These are phyloP conservation scores for Synanthedon formicaeformis DNA, from an alignment of 2,888 invertebrate species.

Conservation along the genomic window DNA sequence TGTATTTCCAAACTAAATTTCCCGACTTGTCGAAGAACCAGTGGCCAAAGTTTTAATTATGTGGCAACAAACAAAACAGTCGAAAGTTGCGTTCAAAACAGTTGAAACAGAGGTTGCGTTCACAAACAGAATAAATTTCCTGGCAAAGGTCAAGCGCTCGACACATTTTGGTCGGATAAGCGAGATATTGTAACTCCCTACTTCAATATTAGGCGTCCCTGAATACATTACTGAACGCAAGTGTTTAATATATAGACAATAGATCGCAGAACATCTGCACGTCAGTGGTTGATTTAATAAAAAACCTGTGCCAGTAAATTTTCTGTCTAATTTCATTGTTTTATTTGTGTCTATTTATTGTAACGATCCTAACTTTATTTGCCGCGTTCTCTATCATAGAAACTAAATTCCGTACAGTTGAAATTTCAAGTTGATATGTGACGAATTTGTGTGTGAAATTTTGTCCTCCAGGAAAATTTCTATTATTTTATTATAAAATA, in stretches of 20 bases:
- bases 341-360: no score
- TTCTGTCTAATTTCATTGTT: no score
- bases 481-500: no score
- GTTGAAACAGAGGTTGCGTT: conserved; percentile 5
- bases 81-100: background rate
- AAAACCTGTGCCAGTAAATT: background rate
- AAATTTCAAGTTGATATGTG: no score
- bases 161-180: conserved; percentile 7
- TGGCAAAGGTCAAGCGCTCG: conserved; percentile 9
- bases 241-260: background rate
- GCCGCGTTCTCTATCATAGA: no score
- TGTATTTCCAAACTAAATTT: no score
- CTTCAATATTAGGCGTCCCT: conserved; percentile 23
- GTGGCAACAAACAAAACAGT: background rate
- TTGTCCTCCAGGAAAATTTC: no score
- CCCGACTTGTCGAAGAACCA: no score
- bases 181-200: conserved; percentile 11
- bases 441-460: no score
- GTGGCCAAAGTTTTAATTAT: no score
- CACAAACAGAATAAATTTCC: conserved; percentile 9
- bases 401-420: no score
- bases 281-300: background rate
- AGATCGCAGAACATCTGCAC: background rate
- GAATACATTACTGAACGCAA: conserved; percentile 20
- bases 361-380: no score